phyloP scores from a whole-genome alignment of 2,797 vertebrate species.

The Lophotriccus pileatus region DNA sequence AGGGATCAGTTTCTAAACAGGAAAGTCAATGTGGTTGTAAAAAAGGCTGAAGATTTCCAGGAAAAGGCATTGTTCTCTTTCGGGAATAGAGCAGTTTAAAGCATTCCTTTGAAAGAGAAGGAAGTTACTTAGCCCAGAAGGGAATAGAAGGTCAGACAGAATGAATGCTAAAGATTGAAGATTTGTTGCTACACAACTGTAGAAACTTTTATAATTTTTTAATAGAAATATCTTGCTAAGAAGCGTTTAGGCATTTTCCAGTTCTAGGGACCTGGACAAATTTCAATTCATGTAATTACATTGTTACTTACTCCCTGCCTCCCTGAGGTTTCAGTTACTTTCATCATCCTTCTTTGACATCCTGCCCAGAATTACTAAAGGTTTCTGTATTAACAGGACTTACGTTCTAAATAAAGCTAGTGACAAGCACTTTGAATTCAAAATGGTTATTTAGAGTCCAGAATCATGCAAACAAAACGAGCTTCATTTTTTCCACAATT shows the following conservation, averaged over 20 bases:
- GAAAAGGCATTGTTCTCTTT: constrained; percentile 51
- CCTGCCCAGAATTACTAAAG: constrained; percentile 1
- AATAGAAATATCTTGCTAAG: background rate
- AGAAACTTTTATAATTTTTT: background rate
- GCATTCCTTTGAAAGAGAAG: constrained; percentile 38
- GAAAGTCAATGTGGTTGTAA: constrained; percentile 11
- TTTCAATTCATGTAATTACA: constrained; percentile 29
- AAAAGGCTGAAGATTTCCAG: constrained; percentile 19
- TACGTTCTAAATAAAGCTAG: background rate
- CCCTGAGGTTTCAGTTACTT: constrained; percentile 21
- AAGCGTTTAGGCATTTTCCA: constrained; percentile 32
- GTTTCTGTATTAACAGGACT: constrained; percentile 2
- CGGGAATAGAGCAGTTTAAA: constrained; percentile 11
- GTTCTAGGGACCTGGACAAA: background rate
- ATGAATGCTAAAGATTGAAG: background rate
- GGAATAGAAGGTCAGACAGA: constrained; percentile 26
- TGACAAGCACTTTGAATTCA: background rate
- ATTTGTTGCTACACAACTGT: background rate
- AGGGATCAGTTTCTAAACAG: constrained; percentile 33
- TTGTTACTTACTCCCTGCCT: constrained; percentile 6
- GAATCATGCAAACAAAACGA: background rate
- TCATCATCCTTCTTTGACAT: constrained; percentile 22
- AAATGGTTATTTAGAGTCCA: background rate
- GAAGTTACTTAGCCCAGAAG: background rate
- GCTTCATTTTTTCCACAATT: background rate